A percentile compares a stretch with the other conserved stretches of the same genome.
Conservation (phyloP, 2,797 vertebrate genomes). For the Dromococcyx pavoninus region DNA sequence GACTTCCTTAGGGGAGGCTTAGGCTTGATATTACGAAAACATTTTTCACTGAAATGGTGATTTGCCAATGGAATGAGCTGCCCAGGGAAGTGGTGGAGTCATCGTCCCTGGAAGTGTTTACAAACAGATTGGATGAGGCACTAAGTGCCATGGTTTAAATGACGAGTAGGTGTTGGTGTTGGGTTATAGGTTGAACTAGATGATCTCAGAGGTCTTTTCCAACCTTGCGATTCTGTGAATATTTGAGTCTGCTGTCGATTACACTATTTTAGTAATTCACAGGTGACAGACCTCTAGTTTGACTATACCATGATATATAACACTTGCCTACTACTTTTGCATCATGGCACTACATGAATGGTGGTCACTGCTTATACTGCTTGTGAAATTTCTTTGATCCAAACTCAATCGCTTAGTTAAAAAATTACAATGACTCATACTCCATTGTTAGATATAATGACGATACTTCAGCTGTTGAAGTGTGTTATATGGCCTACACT, state of each 20-base stretch:
- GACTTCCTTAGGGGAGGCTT: too few relatives aligned
- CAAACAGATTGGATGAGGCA: too few relatives aligned
- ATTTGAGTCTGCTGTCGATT: not conserved
- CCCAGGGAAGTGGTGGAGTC: too few relatives aligned
- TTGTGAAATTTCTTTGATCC: not conserved
- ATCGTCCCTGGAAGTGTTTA: too few relatives aligned
- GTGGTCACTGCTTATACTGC: not conserved
- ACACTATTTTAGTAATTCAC: not conserved
- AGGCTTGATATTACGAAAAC: too few relatives aligned
- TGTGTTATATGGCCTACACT: not conserved
- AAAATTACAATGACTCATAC: not conserved
- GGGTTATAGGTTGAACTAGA: too few relatives aligned
- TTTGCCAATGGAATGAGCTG: too few relatives aligned
- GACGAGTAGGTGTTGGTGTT: too few relatives aligned
- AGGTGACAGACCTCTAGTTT: not conserved
- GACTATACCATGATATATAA: not conserved
- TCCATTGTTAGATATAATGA: not conserved
- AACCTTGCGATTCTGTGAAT: too few relatives aligned
- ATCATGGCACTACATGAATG: not conserved
- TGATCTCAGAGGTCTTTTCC: too few relatives aligned
- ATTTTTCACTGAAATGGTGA: too few relatives aligned
- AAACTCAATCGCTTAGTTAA: not conserved
- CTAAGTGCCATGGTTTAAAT: too few relatives aligned
- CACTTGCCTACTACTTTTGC: not conserved
- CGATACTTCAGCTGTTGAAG: not conserved